A percentile compares a stretch with the other conserved stretches of the same genome.
Evolutionary conservation across 2,113 vertebrate species (phyloP).

Genomic region (Mirza zaza): DNA sequence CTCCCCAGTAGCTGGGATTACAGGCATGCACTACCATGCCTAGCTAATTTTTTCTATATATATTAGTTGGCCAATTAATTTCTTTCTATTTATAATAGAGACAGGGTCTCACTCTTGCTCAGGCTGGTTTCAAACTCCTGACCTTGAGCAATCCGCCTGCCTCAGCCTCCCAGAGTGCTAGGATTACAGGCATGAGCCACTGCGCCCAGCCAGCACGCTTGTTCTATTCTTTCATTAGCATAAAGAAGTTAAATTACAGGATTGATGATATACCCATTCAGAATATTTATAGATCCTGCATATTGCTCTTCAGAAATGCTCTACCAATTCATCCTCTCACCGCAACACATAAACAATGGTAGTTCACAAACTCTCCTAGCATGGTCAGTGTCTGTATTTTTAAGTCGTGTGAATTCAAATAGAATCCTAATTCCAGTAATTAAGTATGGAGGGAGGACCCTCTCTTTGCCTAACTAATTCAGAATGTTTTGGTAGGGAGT

Average conservation of each 20-base stretch:
- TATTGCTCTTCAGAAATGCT: neutral
- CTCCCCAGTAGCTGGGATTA: no score
- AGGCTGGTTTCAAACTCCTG: no score
- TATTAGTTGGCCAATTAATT: no score
- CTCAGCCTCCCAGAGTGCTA: no score
- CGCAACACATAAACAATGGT: neutral
- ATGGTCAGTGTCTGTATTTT: neutral
- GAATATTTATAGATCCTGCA: neutral
- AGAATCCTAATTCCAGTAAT: neutral
- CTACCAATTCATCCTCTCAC: no score
- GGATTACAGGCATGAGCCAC: no score
- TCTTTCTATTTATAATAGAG: no score
- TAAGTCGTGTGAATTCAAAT: neutral
- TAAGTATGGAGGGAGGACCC: neutral
- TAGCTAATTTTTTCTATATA: no score
- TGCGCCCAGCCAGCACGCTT: no score
- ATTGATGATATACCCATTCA: neutral
- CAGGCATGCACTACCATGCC: no score
- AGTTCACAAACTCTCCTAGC: neutral
- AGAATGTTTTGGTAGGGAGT: neutral
- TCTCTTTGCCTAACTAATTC: neutral
- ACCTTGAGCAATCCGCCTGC: no score
- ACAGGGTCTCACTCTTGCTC: no score
- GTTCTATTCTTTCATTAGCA: neutral
- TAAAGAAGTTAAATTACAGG: neutral